Evolutionary conservation across 2,888 invertebrate species (phyloP), one percentile per base, ranked within the genome.

Genomic region (Ophion ellenae): DNA sequence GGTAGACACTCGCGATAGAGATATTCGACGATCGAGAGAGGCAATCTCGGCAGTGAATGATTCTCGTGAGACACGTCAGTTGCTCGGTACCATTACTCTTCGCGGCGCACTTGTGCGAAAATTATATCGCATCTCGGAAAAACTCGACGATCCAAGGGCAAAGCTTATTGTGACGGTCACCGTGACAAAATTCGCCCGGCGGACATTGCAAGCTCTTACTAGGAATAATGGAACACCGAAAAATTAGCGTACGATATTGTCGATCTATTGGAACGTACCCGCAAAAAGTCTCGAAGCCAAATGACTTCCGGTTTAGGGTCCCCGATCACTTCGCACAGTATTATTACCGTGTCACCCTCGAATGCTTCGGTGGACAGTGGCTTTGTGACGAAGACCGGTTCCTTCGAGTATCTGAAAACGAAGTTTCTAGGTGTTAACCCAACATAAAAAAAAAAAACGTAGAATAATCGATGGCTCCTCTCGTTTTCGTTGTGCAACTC

Each of bases 221-320:
- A 40, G 9, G 1, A 40, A 9, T 7, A 40, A 5, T 9, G 9
- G 9, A 40, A 5, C 40, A 40, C 9, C 9, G 40, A 9, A 40
- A 40, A 40, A 40, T 40, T 7, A 24, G 10, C 4, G 24, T 32
- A 64, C 28, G 32, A 64, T 11, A 14, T 14, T 11, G 10, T 32
- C 24, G 64, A 32, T 6, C 11, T 24, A 3, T 64, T 7, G 11
- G 11, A 36, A n/a, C 77, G 95, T 95, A 98, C 98, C 96, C 97
- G 97, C 47, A 98, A 95, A 94, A 97, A 97, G 94, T 98, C 98
- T 90, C 98, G 95, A 2, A 98, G 95, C 98, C 98, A 98, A 88
- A 97, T 96, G 20, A 98, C 97, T 89, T 98, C 97, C 32, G 98
- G 98, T 92, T 97, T 97, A 0, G 98, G 98, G 94, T 98, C 97